phyloP scores from a whole-genome alignment of 2,113 vertebrate species.

The Phylloscopus whistleri region DNA sequence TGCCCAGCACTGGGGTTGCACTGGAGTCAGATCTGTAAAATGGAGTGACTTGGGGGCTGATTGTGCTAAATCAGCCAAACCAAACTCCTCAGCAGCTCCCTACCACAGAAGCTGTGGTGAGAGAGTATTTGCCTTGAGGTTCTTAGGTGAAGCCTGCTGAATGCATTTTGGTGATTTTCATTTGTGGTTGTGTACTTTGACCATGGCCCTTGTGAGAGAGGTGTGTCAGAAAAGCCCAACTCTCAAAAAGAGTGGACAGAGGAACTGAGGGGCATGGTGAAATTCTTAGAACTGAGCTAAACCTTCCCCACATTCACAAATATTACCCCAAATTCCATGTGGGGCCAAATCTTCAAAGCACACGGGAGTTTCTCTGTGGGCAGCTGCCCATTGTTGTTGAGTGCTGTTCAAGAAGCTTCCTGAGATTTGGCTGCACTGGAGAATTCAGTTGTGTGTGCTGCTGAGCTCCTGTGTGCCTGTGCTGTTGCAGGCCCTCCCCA shows the following conservation, averaged over 20 bases:
- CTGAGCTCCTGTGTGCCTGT: background rate
- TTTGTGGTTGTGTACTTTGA: background rate
- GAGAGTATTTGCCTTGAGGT: background rate
- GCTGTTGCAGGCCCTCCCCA: conserved; percentile 59
- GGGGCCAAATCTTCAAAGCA: background rate
- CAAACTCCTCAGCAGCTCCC: background rate
- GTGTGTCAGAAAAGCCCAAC: background rate
- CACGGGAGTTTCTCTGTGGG: accelerated
- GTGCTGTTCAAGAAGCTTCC: background rate
- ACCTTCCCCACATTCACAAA: background rate
- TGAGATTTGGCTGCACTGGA: background rate
- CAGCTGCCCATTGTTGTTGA: background rate
- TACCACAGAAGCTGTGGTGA: background rate
- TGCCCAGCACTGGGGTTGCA: background rate
- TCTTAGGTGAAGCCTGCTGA: background rate
- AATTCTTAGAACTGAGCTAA: background rate
- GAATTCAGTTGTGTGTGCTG: background rate
- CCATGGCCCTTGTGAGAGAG: background rate
- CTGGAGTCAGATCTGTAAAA: background rate
- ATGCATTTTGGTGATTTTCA: background rate
- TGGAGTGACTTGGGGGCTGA: background rate
- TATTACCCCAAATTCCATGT: background rate
- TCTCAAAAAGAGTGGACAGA: background rate
- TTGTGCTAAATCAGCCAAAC: background rate
- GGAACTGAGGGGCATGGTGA: background rate